Conservation (phyloP, 35 echinoderm and acorn worm species). For the Apostichopus japonicus region DNA sequence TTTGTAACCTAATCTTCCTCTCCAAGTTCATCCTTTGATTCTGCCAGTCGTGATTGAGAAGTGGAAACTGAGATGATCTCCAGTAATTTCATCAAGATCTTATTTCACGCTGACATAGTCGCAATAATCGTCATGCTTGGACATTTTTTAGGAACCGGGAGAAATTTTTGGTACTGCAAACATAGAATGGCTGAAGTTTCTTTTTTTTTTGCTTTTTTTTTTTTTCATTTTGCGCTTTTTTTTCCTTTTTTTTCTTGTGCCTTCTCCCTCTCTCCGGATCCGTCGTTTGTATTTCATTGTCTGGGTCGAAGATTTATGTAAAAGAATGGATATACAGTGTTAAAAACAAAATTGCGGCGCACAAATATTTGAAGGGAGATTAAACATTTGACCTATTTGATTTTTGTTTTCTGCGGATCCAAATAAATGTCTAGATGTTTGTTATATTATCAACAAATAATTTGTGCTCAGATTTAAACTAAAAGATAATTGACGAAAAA, state of each 20-base stretch:
- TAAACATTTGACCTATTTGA: not conserved
- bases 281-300: not conserved
- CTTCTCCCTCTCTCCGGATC: not conserved
- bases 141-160: constrained; percentile 12
- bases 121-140: constrained; percentile 45
- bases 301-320: not conserved
- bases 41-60: constrained; percentile 45
- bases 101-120: constrained; percentile 45
- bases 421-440: too few relatives aligned
- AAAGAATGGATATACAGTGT: not conserved
- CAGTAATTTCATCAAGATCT: constrained; percentile 51
- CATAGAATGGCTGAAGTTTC: constrained; percentile 5
- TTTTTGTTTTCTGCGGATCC: too few relatives aligned
- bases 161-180: not conserved
- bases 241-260: not conserved
- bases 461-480: too few relatives aligned
- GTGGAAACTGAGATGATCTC: constrained; percentile 33
- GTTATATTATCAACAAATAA: too few relatives aligned
- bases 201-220: not conserved
- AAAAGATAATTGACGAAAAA: too few relatives aligned
- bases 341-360: not conserved
- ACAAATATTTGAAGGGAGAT: not conserved
- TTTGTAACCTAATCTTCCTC: constrained; percentile 44
- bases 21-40: constrained; percentile 35
- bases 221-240: not conserved